These are phyloP conservation scores for Larimichthys polyactis DNA, from an alignment of 2,113 vertebrate genomes.

Conservation along the genomic window DNA sequence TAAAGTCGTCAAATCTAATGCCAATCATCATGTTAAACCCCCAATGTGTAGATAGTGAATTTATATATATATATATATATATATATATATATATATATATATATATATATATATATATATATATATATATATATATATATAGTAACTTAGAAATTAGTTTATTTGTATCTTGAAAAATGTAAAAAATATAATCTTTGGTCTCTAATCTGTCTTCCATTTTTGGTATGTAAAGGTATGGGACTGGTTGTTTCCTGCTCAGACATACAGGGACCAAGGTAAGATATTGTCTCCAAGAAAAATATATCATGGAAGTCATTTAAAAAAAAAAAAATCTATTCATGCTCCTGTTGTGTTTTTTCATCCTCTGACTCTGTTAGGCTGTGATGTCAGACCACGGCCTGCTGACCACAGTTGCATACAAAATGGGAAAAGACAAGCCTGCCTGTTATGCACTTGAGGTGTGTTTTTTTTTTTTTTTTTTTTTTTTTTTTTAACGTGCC, in stretches of 20 bases:
- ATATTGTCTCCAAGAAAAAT: not conserved
- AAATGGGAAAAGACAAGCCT: conserved; percentile 91
- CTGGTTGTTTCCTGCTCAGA: conserved; percentile 95
- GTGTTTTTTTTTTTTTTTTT: not conserved
- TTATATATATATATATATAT: no score
- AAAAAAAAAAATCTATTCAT: no score
- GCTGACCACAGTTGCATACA: conserved; percentile 94
- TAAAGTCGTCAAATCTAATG: no score
- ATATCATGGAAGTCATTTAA: not conserved
- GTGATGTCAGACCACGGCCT: conserved; percentile 94
- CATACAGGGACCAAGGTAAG: conserved; percentile 93
- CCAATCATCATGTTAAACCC: not conserved
- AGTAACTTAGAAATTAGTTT: not conserved
- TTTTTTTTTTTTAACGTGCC: no score
- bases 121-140: no score
- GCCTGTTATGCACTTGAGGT: conserved; percentile 94
- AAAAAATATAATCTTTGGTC: not conserved
- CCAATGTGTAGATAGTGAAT: not conserved
- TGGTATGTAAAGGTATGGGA: conserved; percentile 89
- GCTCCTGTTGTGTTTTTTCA: not conserved
- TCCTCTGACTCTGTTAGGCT: conserved; percentile 74
- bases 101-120: no score
- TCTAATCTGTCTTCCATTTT: not conserved
- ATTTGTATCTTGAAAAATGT: no score
- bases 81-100: no score